Percentiles rank a stretch among this genome's conserved stretches.
phyloP scores from a whole-genome alignment of 2,797 vertebrate genomes.

The Antrozous pallidus region DNA sequence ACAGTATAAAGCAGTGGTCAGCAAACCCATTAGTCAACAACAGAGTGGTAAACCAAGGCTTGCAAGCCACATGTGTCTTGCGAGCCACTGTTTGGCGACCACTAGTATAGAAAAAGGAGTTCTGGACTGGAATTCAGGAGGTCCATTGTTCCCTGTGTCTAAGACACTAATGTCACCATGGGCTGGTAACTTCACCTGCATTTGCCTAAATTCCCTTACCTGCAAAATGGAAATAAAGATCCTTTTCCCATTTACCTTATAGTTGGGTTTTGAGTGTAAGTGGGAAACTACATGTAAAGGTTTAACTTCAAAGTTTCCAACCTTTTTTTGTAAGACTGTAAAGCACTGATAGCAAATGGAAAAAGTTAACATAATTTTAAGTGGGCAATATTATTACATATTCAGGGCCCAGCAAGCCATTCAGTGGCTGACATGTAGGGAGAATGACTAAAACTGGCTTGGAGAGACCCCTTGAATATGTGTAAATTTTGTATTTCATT shows the following conservation, averaged over 20 bases:
- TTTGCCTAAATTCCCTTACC: background rate
- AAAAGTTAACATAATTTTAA: background rate
- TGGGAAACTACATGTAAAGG: background rate
- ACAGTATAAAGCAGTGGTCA: too few species aligned
- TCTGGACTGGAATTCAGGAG: background rate
- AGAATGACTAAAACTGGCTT: background rate
- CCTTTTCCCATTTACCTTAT: background rate
- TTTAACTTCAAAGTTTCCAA: background rate
- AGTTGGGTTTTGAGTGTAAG: background rate
- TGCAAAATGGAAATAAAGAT: background rate
- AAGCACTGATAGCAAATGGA: background rate
- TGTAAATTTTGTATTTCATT: background rate
- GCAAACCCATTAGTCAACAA: too few species aligned
- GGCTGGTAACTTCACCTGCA: background rate
- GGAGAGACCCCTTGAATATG: background rate
- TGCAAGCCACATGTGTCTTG: too few species aligned
- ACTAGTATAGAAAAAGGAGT: background rate
- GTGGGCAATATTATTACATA: background rate
- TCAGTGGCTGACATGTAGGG: background rate
- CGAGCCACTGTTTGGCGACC: too few species aligned
- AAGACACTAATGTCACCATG: background rate
- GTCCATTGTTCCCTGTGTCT: background rate
- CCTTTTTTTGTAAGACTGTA: background rate
- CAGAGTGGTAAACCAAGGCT: too few species aligned
- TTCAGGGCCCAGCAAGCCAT: background rate